Base-by-base conservation (phyloP, 2,113 vertebrate genomes). In the Thunnus thynnus region DNA sequence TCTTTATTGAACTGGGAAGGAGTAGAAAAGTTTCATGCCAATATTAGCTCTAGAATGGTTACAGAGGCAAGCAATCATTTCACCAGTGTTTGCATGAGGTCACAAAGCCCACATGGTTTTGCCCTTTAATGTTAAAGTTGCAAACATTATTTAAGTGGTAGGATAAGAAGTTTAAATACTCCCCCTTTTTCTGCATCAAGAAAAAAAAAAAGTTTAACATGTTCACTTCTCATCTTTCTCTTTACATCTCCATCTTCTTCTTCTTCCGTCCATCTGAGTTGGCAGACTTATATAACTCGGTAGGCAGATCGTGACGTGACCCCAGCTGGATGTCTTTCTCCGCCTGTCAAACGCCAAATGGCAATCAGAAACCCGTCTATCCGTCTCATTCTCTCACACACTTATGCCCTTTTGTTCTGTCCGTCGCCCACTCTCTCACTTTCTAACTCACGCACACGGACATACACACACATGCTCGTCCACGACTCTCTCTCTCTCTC, bases 261-360 rank as follows among this genome's bases (percentile, higher is more conserved):
- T 36, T 16, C 32, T 13, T 79, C 67, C 20, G 9, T 88, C 78
- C 54, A 5, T 77, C 65, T 41, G 30, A 62, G 32, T 48, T 60
- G 62, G 50, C 80, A 81, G 74, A 65, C 27, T 58, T 62, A 80
- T 77, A 7, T 3, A 77, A 63, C 36, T 56, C n/a, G 3, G 67
- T 4, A 46, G 77, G 80, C 72, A 68, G 61, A 71, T 68, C 16
- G 44, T 68, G 84, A 77, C 32, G 8, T 71, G 81, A 90, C 71
- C 79, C 62, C 84, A 75, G 84, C 79, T 60, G 71, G 78, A 50
- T 70, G 30, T 54, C 62, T 60, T 47, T 64, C 51, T 70, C 78
- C 16, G 14, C 62, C 87, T 66, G 70, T 82, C 84, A 82, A 63
- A 85, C 25, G 11, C 78, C 86, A 83, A 85, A 86, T 75, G 85